Percentiles rank a stretch among this genome's conserved stretches.
These are phyloP conservation scores for Oncorhynchus nerka DNA, from an alignment of 2,113 vertebrate genomes.

Conservation along the genomic window DNA sequence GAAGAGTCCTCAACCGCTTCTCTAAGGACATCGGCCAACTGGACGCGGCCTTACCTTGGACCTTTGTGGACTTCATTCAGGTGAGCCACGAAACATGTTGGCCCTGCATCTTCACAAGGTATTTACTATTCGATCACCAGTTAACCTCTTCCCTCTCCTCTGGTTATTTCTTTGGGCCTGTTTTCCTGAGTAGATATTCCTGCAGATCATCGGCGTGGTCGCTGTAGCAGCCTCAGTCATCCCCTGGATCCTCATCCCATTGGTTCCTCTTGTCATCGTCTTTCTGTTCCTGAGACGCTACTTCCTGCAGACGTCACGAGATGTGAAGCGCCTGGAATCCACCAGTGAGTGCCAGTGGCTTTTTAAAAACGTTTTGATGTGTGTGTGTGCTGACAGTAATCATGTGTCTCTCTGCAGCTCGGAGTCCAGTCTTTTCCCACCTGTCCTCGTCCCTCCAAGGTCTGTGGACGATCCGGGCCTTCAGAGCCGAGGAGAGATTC, in stretches of 20 bases:
- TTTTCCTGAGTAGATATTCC: constrained; percentile 67
- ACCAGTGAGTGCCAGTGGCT: constrained; percentile 71
- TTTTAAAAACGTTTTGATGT: not conserved
- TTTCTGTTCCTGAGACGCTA: constrained; percentile 83
- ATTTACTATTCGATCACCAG: not conserved
- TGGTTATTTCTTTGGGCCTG: not conserved
- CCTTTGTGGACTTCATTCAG: constrained; percentile 72
- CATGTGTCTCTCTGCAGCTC: constrained; percentile 62
- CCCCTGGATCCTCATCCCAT: constrained; percentile 83
- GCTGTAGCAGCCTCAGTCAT: constrained; percentile 82
- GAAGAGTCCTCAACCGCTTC: constrained; percentile 75
- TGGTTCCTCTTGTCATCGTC: constrained; percentile 78
- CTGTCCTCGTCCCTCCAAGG: constrained; percentile 85
- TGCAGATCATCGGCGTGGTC: constrained; percentile 79
- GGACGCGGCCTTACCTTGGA: constrained; percentile 68
- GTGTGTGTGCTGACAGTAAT: not conserved
- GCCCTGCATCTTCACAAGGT: not conserved
- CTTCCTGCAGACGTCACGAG: constrained; percentile 84
- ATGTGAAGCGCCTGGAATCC: constrained; percentile 86
- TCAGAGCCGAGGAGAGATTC: constrained; percentile 80
- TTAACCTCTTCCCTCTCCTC: not conserved
- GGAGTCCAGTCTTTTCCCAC: constrained; percentile 88
- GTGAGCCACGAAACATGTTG: constrained; percentile 36
- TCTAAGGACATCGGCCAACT: constrained; percentile 77
- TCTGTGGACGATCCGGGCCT: constrained; percentile 85